A percentile compares a stretch with the other conserved stretches of the same genome.
Conservation (phyloP, 1,140 invertebrate species). For the Anastrepha obliqua region DNA sequence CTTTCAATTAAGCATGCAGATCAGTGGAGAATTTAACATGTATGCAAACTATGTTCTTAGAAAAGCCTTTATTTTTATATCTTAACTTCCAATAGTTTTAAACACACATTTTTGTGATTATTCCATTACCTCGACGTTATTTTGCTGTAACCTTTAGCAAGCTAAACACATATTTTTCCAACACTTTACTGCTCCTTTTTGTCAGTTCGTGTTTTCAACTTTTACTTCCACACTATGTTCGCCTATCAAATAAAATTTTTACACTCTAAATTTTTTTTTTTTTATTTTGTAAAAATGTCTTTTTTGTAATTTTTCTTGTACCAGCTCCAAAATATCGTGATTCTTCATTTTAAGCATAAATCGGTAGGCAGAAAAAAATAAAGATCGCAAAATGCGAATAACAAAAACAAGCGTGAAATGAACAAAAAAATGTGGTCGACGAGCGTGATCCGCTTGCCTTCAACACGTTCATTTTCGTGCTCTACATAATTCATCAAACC, state of each 20-base stretch:
- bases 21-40: too few relatives aligned
- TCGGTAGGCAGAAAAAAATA: not conserved
- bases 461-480: constrained; percentile 68
- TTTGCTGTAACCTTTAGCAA: constrained; percentile 2
- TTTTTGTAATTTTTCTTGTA: not conserved
- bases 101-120: too few relatives aligned
- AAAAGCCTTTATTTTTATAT: too few relatives aligned
- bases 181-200: not conserved
- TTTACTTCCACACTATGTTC: not conserved
- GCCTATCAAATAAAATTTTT: not conserved
- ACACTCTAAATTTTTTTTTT: not conserved
- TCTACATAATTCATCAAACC: constrained; percentile 73
- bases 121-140: not conserved
- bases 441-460: constrained; percentile 57
- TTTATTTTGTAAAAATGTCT: constrained; percentile 35
- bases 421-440: constrained; percentile 23
- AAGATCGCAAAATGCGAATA: not conserved
- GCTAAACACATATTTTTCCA: not conserved
- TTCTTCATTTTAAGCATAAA: constrained; percentile 19
- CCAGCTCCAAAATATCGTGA: constrained; percentile 53
- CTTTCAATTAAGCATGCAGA: too few relatives aligned
- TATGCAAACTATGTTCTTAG: too few relatives aligned
- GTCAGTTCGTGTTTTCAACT: not conserved
- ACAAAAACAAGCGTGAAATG: constrained; percentile 10
- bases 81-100: too few relatives aligned